Evolutionary conservation across 2,113 vertebrate species (phyloP), one percentile per base, ranked within the genome.

Genomic region (Oplegnathus fasciatus): DNA sequence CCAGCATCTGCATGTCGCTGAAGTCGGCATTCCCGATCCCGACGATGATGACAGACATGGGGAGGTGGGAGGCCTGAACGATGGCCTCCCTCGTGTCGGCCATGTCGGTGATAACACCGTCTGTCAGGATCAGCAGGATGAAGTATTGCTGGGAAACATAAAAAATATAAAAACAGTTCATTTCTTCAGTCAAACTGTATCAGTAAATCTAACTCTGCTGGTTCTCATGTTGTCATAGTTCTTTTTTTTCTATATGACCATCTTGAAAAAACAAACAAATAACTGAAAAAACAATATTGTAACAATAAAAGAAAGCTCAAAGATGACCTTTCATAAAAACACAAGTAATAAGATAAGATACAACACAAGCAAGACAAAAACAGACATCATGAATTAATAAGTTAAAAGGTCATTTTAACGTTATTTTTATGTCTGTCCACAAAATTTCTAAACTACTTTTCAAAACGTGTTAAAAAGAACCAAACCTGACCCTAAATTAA

Each of bases 91-190:
- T 91, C 0, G 98, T 99, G 94, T 99, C 98, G 0, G 98, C 97
- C 98, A 99, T 99, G 95, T 99, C 98, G 0, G 98, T 99, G 94
- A 99, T 99, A 87, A 99, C 98, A 0, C 98, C 98, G 0, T 99
- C 98, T 0, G 98, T 99, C 93, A 99, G 96, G 89, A 99, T 99
- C 84, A 99, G 94, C 88, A 99, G 89, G 95, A 99, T 99, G 95
- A 99, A 99, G 94, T 99, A 99, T 97, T 99, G 98, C 98, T 99
- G 93, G 14, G 42, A 77, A 62, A 66, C 15, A 37, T n/a, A n/a
- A 13, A 7, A 11, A 42, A 18, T 3, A 40, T 42, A 3, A 28
- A 4, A 18, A 42, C 48, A 30, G 18, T 30, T 13, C 6, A 14
- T 2, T n/a, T 62, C 28, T 8, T 37, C 20, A 17, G 28, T n/a